Evolutionary conservation across 2,113 vertebrate species (phyloP).

Genomic region (Siphamia tubifer): DNA sequence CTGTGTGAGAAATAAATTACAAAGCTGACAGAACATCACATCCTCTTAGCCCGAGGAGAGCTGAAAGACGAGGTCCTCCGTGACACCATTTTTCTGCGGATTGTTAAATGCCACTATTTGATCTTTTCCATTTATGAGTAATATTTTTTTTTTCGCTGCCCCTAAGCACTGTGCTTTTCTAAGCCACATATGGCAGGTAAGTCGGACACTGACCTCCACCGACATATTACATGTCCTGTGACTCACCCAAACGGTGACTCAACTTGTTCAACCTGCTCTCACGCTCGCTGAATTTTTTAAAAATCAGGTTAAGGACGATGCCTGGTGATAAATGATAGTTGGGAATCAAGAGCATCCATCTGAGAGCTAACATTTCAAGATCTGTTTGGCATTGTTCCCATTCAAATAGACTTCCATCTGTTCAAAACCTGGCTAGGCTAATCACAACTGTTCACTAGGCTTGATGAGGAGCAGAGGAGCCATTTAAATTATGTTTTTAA

Average conservation of each 20-base stretch:
- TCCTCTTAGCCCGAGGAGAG: conserved; percentile 52
- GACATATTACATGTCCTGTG: not conserved
- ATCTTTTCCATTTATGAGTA: conserved; percentile 63
- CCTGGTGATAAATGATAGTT: too few species aligned
- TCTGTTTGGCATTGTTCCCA: too few species aligned
- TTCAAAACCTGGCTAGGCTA: too few species aligned
- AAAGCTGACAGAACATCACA: conserved; percentile 53
- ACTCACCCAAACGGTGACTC: not conserved
- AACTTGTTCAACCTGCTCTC: not conserved
- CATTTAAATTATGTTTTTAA: too few species aligned
- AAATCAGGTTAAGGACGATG: not conserved
- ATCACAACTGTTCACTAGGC: too few species aligned
- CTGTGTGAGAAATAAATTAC: conserved; percentile 63
- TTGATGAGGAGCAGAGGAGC: too few species aligned
- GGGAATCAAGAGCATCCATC: too few species aligned
- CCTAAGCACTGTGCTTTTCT: conserved; percentile 5
- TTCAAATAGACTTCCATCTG: too few species aligned
- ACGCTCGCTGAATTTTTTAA: not conserved
- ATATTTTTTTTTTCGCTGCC: conserved; percentile 27
- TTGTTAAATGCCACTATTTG: conserved; percentile 71
- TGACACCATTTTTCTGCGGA: conserved; percentile 55
- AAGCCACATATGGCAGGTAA: conserved; percentile 7
- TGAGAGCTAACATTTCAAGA: too few species aligned
- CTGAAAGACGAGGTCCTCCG: conserved; percentile 35
- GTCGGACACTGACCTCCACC: conserved; percentile 23